These are phyloP conservation scores for Diabrotica virgifera DNA, from an alignment of 1,140 invertebrate species.

Conservation along the genomic window DNA sequence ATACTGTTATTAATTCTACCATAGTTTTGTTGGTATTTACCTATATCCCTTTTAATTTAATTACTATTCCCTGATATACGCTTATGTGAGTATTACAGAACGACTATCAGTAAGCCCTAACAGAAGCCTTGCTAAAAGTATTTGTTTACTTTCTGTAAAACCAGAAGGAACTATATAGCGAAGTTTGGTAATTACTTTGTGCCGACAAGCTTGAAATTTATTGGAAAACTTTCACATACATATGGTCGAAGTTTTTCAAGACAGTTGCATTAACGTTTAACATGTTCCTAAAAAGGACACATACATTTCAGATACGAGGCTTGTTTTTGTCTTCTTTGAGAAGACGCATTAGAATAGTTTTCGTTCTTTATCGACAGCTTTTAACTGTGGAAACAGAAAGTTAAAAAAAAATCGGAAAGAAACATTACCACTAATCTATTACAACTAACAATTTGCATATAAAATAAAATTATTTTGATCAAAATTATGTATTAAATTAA, in stretches of 20 bases:
- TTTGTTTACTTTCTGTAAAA: constrained; percentile 19
- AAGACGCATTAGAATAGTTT: constrained; percentile 3
- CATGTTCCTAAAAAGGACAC: constrained; percentile 5
- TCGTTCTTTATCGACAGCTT: background rate
- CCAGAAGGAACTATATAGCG: constrained; percentile 9
- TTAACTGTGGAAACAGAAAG: too few relatives aligned
- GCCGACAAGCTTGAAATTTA: constrained; percentile 18
- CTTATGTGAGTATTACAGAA: background rate
- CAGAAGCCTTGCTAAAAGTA: constrained; percentile 8
- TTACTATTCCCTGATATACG: background rate
- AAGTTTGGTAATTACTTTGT: constrained; percentile 18
- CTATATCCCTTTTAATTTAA: too few relatives aligned
- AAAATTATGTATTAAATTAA: too few relatives aligned
- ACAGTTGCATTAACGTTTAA: constrained; percentile 13
- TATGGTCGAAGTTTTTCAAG: constrained; percentile 15
- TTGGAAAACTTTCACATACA: constrained; percentile 16
- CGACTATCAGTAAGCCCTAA: background rate
- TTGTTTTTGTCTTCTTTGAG: background rate
- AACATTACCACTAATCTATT: too few relatives aligned
- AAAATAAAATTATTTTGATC: too few relatives aligned
- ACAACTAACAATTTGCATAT: too few relatives aligned
- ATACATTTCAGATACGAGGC: background rate
- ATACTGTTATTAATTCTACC: too few relatives aligned
- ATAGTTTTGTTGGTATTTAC: too few relatives aligned
- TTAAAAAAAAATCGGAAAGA: too few relatives aligned